Base-by-base conservation (phyloP, 2,888 invertebrate species). In the Spodoptera picta region DNA sequence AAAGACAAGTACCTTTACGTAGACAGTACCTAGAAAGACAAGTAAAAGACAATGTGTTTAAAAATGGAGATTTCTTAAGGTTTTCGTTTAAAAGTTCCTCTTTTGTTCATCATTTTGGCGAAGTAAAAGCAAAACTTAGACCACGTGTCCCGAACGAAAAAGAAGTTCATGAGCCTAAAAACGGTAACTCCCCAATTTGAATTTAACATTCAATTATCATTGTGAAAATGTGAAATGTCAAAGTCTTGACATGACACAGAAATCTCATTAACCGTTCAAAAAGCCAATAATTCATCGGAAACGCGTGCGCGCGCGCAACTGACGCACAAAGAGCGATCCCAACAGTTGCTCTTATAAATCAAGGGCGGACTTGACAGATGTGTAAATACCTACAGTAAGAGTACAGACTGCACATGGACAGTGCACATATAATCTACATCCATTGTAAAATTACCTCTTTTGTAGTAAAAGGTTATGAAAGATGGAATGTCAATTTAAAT, bases 321-420 rank as follows among this genome's bases (percentile, higher is more conserved):
- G 79, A 79, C 80, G 73, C 78, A 80, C 67, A 80, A 80, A 78
- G 76, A 69, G 70, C 55, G 55, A 47, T 68, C 54, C 60, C 56
- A 73, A 72, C 87, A 86, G 77, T 86, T 85, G 88, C 65, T 63
- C 73, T 66, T 74, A 87, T 91, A 88, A 90, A 90, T 91, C 87
- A 88, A 79, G 81, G 77, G 77, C 82, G 81, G 87, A 87, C 88
- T 87, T 89, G 88, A 87, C 87, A 85, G 85, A 58, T 52, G 82
- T 80, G 80, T 80, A 54, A 64, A 61, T 78, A 75, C 78, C 79
- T 65, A 69, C 59, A 63, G 65, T 56, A 57, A 55, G 72, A 27
- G 36, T 7, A 36, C 36, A 36, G 36, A 36, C 36, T 9, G 36
- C 9, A 7, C 7, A 36, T 51, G 47, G 43, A n/a, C n/a, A 14